Base-by-base conservation (phyloP, 2,113 vertebrate species). In the Octodon degus region DNA sequence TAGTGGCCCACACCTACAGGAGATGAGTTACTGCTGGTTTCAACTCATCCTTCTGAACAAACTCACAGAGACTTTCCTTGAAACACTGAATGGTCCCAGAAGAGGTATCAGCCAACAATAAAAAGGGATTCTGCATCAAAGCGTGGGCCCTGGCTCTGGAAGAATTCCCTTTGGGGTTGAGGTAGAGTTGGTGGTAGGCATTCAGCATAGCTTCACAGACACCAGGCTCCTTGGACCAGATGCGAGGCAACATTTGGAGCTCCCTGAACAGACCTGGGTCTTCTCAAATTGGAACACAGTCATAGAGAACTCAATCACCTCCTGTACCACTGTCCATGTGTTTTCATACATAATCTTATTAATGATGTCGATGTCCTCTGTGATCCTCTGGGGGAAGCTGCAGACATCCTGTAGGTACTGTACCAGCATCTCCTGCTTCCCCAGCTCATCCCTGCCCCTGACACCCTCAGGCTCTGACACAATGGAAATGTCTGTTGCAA, bases 221-320 rank as follows among this genome's bases (percentile, higher is more conserved):
- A n/a, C n/a, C n/a, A n/a, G n/a, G n/a, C n/a, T n/a, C n/a, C n/a
- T n/a, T n/a, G n/a, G n/a, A n/a, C n/a, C n/a, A n/a, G n/a, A n/a
- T n/a, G n/a, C n/a, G n/a, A n/a, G n/a, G n/a, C n/a, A n/a, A n/a
- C n/a, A n/a, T n/a, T n/a, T n/a, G n/a, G n/a, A n/a, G n/a, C n/a
- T n/a, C n/a, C n/a, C n/a, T n/a, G n/a, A n/a, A n/a, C n/a, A n/a
- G n/a, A 50, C 4, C 47, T 50, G 47, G 47, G 5, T 4, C 55
- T 99, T 98, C 5, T 99, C 98, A 96, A 99, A 99, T 97, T 99
- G 98, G 0, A 99, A 99, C 2, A 99, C 99, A 0, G 98, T 99
- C 97, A 99, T 99, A 87, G 99, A 99, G 98, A 99, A 99, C 97
- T 99, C 99, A 93, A 99, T 99, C 7, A 99, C 99, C 98, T 99